Evolutionary conservation across 2,888 invertebrate genomes (phyloP), one percentile per base, ranked within the genome.

Genomic region (Antitype chi): DNA sequence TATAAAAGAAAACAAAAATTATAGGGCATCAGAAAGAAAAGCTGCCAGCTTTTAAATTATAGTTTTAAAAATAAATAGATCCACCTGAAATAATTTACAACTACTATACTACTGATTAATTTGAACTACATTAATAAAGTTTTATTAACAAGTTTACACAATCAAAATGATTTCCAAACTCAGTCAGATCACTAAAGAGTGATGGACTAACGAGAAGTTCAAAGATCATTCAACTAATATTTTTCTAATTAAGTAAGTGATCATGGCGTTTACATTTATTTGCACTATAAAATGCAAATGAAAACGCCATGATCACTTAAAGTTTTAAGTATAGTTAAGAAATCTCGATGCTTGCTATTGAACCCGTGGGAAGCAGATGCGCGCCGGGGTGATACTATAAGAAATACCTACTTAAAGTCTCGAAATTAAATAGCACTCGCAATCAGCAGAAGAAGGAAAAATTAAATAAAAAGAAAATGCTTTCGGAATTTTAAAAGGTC

Each of bases 191-290:
- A 70, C 38, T 53, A n/a, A 20, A 66, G 6, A 11, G 11, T 28
- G 20, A 52, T 52, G 69, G 6, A 38, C 38, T 38, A 38, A 38
- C 38, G 38, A 38, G 38, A 38, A 15, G 60, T 67, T 82, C 60
- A 80, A 52, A 76, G 67, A 67, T 80, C 69, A 76, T 9, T 25
- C 17, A 73, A 55, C 66, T 55, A 60, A 74, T 67, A 80, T 38
- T 74, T 78, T 76, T 76, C n/a, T 62, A 70, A 81, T 80, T 60
- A 81, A 74, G 7, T 80, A 38, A 38, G 38, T 38, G 38, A 38
- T 38, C 38, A 32, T 32, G 32, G 32, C 32, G 32, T 32, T 32
- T 32, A 32, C 32, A 6, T 38, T 38, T 38, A 6, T 38, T 38
- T 38, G 38, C 38, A 38, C 38, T 3, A 38, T 38, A 5, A 38